Conservation (phyloP, 1,140 invertebrate species). For the Pseudomyrmex pallidus region DNA sequence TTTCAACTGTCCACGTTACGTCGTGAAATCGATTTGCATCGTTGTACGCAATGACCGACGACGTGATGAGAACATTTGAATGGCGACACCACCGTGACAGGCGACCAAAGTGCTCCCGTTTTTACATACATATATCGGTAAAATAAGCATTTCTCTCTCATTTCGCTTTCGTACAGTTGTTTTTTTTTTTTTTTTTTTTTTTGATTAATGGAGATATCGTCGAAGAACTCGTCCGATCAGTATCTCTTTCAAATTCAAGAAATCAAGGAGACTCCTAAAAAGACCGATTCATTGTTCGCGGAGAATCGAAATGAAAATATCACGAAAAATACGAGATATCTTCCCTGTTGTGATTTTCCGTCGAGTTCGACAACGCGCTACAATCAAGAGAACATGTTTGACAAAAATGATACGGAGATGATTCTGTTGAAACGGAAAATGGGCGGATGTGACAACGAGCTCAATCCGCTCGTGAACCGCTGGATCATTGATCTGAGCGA, state of each 20-base stretch:
- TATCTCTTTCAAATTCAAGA: constrained; percentile 7
- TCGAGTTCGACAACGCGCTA: neutral
- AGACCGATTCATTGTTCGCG: neutral
- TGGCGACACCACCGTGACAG: constrained; percentile 27
- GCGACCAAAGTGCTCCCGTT: constrained; percentile 25
- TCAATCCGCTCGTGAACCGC: neutral
- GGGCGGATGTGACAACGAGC: neutral
- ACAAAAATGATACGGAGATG: neutral
- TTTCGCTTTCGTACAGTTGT: neutral
- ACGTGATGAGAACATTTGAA: constrained; percentile 1
- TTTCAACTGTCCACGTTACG: neutral
- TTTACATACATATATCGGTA: neutral
- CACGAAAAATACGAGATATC: neutral
- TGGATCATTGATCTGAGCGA: constrained; percentile 72
- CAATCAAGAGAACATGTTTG: neutral
- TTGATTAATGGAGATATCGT: constrained; percentile 10
- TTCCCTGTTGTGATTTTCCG: neutral
- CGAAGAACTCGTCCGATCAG: neutral
- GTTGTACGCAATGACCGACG: neutral
- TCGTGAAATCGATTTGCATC: neutral
- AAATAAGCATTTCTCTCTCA: neutral
- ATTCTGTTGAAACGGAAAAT: constrained; percentile 20
- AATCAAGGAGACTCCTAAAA: neutral
- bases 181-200: neutral
- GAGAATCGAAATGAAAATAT: neutral